Percentiles rank a stretch among this genome's conserved stretches.
phyloP scores from a whole-genome alignment of 1,140 invertebrate species.

The Drosophila prosaltans region DNA sequence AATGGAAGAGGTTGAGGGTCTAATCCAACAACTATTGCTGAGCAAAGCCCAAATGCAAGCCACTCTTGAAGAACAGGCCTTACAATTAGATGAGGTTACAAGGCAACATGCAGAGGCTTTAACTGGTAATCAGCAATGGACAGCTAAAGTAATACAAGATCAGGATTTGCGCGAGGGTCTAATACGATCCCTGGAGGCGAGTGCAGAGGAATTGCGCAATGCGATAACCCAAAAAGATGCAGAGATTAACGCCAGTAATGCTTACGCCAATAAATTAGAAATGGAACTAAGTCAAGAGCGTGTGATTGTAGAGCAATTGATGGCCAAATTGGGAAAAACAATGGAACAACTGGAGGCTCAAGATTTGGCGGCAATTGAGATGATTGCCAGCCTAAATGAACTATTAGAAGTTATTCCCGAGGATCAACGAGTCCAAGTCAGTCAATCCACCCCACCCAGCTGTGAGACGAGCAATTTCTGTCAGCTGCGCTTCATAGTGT shows the following conservation, averaged over 20 bases:
- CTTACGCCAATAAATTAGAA: background rate
- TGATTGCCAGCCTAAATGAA: background rate
- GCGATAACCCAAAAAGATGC: background rate
- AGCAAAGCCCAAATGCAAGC: background rate
- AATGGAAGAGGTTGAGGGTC: background rate
- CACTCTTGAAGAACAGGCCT: background rate
- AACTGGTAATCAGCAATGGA: conserved; percentile 1
- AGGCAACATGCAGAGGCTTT: background rate
- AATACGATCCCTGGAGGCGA: background rate
- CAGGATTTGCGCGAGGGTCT: background rate
- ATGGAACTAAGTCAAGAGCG: background rate
- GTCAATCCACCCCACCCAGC: background rate
- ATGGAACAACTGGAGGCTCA: background rate
- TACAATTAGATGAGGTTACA: background rate
- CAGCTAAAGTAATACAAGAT: background rate
- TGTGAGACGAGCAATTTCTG: background rate
- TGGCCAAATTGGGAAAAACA: conserved; percentile 1
- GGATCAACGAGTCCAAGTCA: too few relatives aligned
- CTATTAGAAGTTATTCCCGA: background rate
- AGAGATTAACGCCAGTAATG: background rate
- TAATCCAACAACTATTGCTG: background rate
- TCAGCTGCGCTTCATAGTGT: background rate
- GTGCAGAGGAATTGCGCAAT: background rate
- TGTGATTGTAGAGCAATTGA: background rate
- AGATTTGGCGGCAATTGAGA: background rate